Evolutionary conservation across 2,888 invertebrate genomes (phyloP).

Genomic region (Heliothis peltigera): DNA sequence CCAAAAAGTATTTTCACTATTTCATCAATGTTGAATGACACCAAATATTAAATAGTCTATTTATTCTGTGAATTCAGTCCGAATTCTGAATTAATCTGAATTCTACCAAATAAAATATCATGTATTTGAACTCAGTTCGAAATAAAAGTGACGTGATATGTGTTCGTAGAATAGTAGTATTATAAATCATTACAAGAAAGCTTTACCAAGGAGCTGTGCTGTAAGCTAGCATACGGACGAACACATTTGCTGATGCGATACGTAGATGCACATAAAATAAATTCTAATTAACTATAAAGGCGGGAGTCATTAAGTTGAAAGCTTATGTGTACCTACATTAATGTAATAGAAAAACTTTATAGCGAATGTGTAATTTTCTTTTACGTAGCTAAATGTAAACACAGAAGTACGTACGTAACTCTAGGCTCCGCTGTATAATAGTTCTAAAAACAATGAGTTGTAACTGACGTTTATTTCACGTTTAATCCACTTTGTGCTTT

Average conservation of each 20-base stretch:
- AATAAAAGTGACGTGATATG: no score
- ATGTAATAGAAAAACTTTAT: slow-evolving; percentile 49
- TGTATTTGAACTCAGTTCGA: no score
- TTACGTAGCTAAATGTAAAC: slow-evolving; percentile 42
- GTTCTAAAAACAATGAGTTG: slow-evolving; percentile 56
- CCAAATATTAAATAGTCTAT: no score
- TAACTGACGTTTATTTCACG: slow-evolving; percentile 60
- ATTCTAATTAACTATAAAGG: slow-evolving; percentile 19
- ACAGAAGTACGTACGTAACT: slow-evolving; percentile 37
- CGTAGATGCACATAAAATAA: slow-evolving; percentile 27
- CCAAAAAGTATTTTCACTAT: neutral
- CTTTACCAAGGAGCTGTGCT: neutral
- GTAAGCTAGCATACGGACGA: neutral
- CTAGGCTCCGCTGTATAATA: slow-evolving; percentile 42
- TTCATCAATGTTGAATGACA: no score
- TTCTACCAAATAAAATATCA: no score
- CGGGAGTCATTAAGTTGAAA: slow-evolving; percentile 39
- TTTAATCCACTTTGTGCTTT: slow-evolving; percentile 64
- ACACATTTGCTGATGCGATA: slow-evolving; percentile 34
- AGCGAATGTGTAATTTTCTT: slow-evolving; percentile 48
- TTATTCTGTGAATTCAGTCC: no score
- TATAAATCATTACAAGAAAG: neutral
- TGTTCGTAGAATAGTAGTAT: no score
- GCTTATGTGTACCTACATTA: slow-evolving; percentile 37
- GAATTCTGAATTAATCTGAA: no score